These are phyloP conservation scores for Caenorhabditis imperialis DNA, from an alignment of 2,888 invertebrate genomes.

Conservation along the genomic window DNA sequence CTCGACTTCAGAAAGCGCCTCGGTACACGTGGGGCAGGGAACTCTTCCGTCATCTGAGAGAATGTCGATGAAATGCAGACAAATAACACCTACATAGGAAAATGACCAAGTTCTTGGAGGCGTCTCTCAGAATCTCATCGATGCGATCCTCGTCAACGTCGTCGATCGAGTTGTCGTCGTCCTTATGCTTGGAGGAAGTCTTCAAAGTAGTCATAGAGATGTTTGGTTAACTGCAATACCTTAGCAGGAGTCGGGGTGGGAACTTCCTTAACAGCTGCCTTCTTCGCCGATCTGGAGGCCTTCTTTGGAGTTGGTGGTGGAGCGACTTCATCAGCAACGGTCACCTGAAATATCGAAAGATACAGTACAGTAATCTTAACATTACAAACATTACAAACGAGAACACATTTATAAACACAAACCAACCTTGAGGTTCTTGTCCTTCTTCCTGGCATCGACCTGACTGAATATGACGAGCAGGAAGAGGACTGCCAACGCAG, in stretches of 20 bases:
- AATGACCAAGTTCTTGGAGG: constrained; percentile 93
- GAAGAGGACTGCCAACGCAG: constrained; percentile 12
- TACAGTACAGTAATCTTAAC: background rate
- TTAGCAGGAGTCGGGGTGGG: constrained; percentile 32
- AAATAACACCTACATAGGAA: constrained; percentile 89
- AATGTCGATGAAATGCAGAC: background rate
- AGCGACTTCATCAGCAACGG: constrained; percentile 45
- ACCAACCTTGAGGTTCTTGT: constrained; percentile 52
- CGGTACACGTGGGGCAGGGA: constrained; percentile 87
- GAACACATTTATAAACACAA: background rate
- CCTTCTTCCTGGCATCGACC: constrained; percentile 48
- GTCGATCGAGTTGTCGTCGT: constrained; percentile 68
- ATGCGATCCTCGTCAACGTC: constrained; percentile 97
- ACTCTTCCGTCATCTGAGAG: constrained; percentile 82
- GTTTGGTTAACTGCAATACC: background rate
- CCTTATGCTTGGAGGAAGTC: constrained; percentile 39
- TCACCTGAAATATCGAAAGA: constrained; percentile 37
- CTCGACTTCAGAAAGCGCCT: constrained; percentile 89
- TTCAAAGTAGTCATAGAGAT: background rate
- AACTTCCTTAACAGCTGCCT: constrained; percentile 32
- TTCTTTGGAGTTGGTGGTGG: constrained; percentile 33
- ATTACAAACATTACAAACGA: background rate
- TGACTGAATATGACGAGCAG: constrained; percentile 12
- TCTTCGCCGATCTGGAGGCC: constrained; percentile 16
- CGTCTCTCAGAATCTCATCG: constrained; percentile 93